Base-by-base conservation (phyloP, 2,113 vertebrate genomes). In the Anseranas semipalmata region DNA sequence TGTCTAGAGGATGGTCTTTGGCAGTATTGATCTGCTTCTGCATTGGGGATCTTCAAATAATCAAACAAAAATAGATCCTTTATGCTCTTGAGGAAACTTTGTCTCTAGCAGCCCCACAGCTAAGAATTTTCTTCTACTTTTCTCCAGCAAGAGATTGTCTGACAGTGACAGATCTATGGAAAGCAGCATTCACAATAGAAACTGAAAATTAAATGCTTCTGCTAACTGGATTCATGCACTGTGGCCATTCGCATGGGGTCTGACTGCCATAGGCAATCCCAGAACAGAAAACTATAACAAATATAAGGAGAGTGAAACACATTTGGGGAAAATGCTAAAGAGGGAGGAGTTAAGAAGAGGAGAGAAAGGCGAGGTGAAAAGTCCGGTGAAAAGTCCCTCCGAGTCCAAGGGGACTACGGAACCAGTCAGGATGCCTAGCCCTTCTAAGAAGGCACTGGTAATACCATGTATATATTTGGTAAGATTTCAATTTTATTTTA, bases 181-280 rank as follows among this genome's bases (percentile, higher is more conserved):
- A 81, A 76, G 32, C 59, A 67, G 63, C 55, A 73, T 15, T 90
- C 55, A 93, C 63, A 84, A 63, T 27, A 22, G 37, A 87, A 77
- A 28, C 41, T 32, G n/a, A 21, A 45, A 66, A 78, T 50, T 46
- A 68, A 75, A 76, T 43, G 66, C 33, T 87, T 65, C 66, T 78
- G 56, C 24, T 82, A 68, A 78, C 8, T 35, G 18, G 6, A 14
- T 43, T 14, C 39, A 20, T 32, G 30, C 7, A 46, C n/a, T 63
- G n/a, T 28, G 22, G 33, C 48, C 27, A 32, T 74, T 50, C 58
- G n/a, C 33, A 79, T 8, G 19, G 35, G 22, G 25, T 62, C 15
- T 76, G 39, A 58, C 39, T 28, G 15, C 50, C 63, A 59, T 0
- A 76, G 20, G n/a, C 70, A 83, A 65, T 13, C 30, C 60, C 50